Evolutionary conservation across 2,797 vertebrate genomes (phyloP).

Genomic region (Dermochelys coriacea): DNA sequence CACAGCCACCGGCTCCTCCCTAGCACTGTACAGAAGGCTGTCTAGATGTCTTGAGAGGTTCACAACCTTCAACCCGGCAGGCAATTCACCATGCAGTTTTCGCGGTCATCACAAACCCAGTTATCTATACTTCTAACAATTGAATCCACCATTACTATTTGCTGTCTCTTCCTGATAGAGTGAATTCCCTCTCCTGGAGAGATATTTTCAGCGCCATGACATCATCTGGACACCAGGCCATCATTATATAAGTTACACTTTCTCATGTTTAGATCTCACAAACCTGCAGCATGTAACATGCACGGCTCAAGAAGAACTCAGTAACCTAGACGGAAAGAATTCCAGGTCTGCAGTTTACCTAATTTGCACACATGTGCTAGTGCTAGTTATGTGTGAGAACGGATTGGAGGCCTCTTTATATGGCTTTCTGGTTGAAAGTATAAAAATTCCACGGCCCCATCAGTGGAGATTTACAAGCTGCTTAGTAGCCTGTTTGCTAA

Average conservation of each 20-base stretch:
- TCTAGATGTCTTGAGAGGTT: no score
- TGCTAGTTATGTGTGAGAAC: background rate
- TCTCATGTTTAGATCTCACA: background rate
- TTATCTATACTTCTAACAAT: no score
- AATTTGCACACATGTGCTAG: background rate
- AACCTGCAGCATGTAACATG: background rate
- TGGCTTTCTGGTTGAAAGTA: background rate
- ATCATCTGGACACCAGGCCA: background rate
- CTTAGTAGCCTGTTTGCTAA: background rate
- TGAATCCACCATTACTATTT: no score
- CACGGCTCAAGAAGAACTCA: background rate
- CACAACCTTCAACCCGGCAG: no score
- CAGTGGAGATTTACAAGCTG: background rate
- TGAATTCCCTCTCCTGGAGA: no score
- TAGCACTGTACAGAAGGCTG: no score
- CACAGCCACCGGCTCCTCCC: no score
- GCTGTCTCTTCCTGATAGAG: no score
- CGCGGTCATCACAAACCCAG: no score
- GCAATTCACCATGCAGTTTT: no score
- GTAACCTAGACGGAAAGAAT: background rate
- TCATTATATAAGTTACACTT: background rate
- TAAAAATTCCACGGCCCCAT: background rate
- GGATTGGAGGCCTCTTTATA: background rate
- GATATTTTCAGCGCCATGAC: no score
- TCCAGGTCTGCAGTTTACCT: background rate